Evolutionary conservation across 2,888 invertebrate genomes (phyloP).

Genomic region (Sinelater perroti): DNA sequence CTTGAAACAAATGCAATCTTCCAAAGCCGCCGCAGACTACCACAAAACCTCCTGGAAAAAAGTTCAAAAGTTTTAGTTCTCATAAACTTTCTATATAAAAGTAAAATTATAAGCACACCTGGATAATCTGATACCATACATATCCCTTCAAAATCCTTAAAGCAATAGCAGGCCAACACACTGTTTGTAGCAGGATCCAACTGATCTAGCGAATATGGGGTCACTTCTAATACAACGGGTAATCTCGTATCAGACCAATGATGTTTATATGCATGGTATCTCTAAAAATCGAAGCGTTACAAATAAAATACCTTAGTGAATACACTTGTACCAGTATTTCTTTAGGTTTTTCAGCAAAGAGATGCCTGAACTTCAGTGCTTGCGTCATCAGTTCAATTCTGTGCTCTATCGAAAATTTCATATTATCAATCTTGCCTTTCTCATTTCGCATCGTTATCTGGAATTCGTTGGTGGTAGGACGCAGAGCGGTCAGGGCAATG

Average conservation of each 20-base stretch:
- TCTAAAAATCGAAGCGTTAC: constrained; percentile 46
- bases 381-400: constrained; percentile 92
- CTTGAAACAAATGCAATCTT: constrained; percentile 89
- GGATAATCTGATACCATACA: constrained; percentile 85
- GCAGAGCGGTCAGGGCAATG: constrained; percentile 64
- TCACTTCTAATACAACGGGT: constrained; percentile 89
- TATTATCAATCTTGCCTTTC: constrained; percentile 84
- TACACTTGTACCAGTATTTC: constrained; percentile 71
- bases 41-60: constrained; percentile 77
- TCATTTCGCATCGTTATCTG: constrained; percentile 87
- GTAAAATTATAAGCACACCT: constrained; percentile 57
- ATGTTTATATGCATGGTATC: constrained; percentile 89
- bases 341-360: constrained; percentile 83
- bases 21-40: constrained; percentile 92
- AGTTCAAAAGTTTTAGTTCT: background rate
- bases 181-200: constrained; percentile 86
- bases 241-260: constrained; percentile 96
- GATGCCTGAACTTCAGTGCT: constrained; percentile 81
- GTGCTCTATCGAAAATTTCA: constrained; percentile 97
- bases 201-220: constrained; percentile 92
- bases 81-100: background rate
- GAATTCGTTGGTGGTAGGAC: constrained; percentile 69
- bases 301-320: background rate
- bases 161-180: constrained; percentile 83
- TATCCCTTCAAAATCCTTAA: constrained; percentile 85